Evolutionary conservation across 1,140 invertebrate species (phyloP).

Genomic region (Mactra quadrangularis): DNA sequence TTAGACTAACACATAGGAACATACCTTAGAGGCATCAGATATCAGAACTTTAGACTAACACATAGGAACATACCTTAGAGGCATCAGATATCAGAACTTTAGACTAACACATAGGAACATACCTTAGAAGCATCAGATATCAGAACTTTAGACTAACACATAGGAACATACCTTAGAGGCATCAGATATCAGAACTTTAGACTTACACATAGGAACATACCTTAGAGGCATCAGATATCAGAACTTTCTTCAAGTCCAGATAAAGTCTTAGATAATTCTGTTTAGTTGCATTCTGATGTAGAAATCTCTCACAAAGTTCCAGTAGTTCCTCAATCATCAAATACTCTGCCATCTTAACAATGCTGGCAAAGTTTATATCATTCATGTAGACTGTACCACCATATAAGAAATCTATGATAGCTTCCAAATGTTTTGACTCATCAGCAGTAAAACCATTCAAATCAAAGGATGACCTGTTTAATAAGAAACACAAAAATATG

Average conservation of each 20-base stretch:
- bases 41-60: too few species aligned
- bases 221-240: background rate
- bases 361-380: slow-evolving; percentile 4
- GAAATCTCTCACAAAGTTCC: background rate
- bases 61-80: too few species aligned
- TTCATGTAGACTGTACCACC: slow-evolving; percentile 27
- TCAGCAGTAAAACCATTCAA: background rate
- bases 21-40: too few species aligned
- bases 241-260: slow-evolving; percentile 14
- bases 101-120: too few species aligned
- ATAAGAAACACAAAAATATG: background rate
- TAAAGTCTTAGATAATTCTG: slow-evolving; percentile 15
- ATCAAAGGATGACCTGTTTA: slow-evolving; percentile 19
- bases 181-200: too few species aligned
- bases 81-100: too few species aligned
- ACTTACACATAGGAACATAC: too few species aligned
- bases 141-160: too few species aligned
- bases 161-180: too few species aligned
- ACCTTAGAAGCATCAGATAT: too few species aligned
- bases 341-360: slow-evolving; percentile 15
- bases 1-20: too few species aligned
- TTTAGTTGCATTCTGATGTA: background rate
- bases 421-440: background rate
- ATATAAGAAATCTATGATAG: slow-evolving; percentile 19
- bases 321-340: slow-evolving; percentile 1